Evolutionary conservation across 92 coral and sea anemone species (phyloP).

Genomic region (Diadumene lineata): DNA sequence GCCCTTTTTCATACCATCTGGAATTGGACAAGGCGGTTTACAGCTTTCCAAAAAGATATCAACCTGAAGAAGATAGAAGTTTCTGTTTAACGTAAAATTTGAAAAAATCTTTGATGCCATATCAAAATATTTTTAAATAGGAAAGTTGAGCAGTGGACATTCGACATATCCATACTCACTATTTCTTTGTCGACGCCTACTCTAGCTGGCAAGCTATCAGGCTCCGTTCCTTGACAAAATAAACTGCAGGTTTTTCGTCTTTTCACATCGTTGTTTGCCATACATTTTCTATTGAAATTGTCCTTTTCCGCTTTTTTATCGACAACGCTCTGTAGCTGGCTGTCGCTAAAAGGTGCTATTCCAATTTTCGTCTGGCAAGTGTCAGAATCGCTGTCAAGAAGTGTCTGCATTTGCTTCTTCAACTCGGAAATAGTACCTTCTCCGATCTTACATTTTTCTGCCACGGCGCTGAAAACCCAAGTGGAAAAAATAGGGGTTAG

Average conservation of each 20-base stretch:
- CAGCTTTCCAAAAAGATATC: neutral
- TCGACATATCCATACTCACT: neutral
- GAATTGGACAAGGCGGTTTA: neutral
- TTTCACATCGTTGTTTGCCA: neutral
- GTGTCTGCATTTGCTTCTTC: neutral
- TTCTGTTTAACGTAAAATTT: neutral
- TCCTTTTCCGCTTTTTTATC: neutral
- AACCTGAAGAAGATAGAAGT: neutral
- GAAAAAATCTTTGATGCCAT: too few species aligned
- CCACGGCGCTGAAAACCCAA: conserved; percentile 1
- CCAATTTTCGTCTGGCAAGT: neutral
- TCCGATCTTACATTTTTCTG: neutral
- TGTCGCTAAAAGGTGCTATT: neutral
- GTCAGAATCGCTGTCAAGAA: neutral
- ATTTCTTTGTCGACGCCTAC: neutral
- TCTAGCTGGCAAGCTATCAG: neutral
- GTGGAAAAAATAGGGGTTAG: too few species aligned
- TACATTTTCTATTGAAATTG: neutral
- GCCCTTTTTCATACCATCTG: neutral
- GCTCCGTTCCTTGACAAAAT: neutral
- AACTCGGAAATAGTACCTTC: neutral
- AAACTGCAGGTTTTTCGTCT: neutral
- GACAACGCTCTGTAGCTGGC: neutral
- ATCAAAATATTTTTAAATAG: neutral
- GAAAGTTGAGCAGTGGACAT: neutral